A percentile compares a stretch with the other conserved stretches of the same genome.
These are phyloP conservation scores for Puntigrus tetrazona DNA, from an alignment of 2,113 vertebrate species.

Conservation along the genomic window DNA sequence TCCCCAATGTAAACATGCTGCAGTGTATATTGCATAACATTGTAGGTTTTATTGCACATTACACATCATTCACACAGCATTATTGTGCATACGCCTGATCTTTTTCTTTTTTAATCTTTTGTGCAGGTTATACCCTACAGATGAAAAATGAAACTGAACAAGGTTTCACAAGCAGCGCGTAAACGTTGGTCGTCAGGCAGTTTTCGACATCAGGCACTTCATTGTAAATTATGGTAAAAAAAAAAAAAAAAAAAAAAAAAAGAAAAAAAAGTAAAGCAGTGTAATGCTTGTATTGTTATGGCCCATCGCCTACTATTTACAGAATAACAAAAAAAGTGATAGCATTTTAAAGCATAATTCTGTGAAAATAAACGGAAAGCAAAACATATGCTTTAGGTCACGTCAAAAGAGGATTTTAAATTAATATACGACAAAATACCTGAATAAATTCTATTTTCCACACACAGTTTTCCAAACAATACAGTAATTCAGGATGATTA, in stretches of 20 bases:
- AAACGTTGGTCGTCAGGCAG: not conserved
- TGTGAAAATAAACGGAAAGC: not conserved
- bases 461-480: not conserved
- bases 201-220: not conserved
- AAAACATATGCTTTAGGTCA: not conserved
- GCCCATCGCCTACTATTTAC: not conserved
- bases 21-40: not conserved
- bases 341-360: not conserved
- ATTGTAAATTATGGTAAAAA: not conserved
- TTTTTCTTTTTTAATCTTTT: not conserved
- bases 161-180: not conserved
- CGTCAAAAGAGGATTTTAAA: not conserved
- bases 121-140: not conserved
- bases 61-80: not conserved
- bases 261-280: no score
- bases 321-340: not conserved
- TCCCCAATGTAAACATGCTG: not conserved
- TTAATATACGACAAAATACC: not conserved
- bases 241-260: no score
- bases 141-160: not conserved
- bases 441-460: not conserved
- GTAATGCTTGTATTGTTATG: not conserved
- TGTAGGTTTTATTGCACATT: not conserved
- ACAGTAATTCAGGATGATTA: not conserved
- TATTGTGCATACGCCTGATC: not conserved